A percentile compares a stretch with the other conserved stretches of the same genome.
Conservation (phyloP, 1,140 invertebrate species). For the Teleogryllus occipitalis region DNA sequence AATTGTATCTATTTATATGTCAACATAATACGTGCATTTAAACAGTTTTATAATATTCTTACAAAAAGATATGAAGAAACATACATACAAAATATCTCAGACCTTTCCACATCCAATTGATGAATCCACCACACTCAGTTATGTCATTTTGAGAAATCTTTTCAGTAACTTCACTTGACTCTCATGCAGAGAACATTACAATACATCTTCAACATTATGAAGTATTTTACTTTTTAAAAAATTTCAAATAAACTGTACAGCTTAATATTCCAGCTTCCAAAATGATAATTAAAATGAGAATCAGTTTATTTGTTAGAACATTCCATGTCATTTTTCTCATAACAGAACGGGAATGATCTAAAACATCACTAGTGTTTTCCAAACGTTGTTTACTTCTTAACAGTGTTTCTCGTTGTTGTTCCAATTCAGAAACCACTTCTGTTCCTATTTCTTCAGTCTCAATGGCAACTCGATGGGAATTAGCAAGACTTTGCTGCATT, state of each 20-base stretch:
- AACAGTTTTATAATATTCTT: too few species aligned
- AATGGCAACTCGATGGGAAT: constrained; percentile 62
- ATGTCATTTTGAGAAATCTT: too few species aligned
- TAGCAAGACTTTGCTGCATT: constrained; percentile 53
- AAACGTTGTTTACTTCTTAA: constrained; percentile 50
- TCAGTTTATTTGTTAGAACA: constrained; percentile 58
- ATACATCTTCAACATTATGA: too few species aligned
- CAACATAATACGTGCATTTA: too few species aligned
- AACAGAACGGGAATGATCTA: constrained; percentile 48
- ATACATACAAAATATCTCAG: too few species aligned
- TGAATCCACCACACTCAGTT: too few species aligned
- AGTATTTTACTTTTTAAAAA: constrained; percentile 33
- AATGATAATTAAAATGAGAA: constrained; percentile 56
- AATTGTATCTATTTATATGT: too few species aligned
- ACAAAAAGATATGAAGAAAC: too few species aligned
- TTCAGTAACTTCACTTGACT: too few species aligned
- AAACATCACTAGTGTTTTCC: constrained; percentile 51
- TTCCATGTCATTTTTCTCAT: constrained; percentile 50
- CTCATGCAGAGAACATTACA: too few species aligned
- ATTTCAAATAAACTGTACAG: constrained; percentile 49
- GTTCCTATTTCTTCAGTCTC: constrained; percentile 72
- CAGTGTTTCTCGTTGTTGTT: constrained; percentile 53
- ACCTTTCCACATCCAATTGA: too few species aligned
- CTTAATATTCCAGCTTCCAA: constrained; percentile 51
- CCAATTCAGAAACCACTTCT: constrained; percentile 60